Evolutionary conservation across 2,888 invertebrate species (phyloP).

Genomic region (Cremastinae sp.): DNA sequence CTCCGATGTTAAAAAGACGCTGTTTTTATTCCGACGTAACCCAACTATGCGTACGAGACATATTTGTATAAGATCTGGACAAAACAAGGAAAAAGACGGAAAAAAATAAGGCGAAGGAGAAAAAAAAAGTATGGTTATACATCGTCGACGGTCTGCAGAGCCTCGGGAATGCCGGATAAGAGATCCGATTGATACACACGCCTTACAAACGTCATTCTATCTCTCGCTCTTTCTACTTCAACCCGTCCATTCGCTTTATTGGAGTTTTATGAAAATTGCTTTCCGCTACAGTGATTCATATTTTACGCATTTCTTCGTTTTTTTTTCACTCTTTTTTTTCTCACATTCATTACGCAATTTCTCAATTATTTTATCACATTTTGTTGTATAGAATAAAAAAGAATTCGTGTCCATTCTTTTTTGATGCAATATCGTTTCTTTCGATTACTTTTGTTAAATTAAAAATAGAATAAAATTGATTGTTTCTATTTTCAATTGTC

Average conservation of each 20-base stretch:
- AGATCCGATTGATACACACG: slow-evolving; percentile 19
- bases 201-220: slow-evolving; percentile 23
- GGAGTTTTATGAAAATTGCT: background rate
- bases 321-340: no score
- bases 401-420: no score
- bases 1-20: background rate
- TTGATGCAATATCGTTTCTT: no score
- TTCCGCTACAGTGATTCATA: background rate
- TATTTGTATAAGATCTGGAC: background rate
- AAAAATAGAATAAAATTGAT: no score
- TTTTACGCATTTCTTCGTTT: no score
- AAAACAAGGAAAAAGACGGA: no score
- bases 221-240: background rate
- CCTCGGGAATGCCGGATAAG: slow-evolving; percentile 49
- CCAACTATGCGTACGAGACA: background rate
- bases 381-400: no score
- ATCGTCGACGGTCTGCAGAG: background rate
- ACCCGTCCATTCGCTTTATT: background rate
- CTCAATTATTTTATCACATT: no score
- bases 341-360: no score
- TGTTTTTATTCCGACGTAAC: background rate
- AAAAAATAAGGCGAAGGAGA: background rate
- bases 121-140: background rate
- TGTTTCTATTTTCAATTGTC: no score
- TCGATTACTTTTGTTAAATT: no score